These are phyloP conservation scores for Seladonia tumulorum DNA, from an alignment of 2,888 invertebrate genomes.

Conservation along the genomic window DNA sequence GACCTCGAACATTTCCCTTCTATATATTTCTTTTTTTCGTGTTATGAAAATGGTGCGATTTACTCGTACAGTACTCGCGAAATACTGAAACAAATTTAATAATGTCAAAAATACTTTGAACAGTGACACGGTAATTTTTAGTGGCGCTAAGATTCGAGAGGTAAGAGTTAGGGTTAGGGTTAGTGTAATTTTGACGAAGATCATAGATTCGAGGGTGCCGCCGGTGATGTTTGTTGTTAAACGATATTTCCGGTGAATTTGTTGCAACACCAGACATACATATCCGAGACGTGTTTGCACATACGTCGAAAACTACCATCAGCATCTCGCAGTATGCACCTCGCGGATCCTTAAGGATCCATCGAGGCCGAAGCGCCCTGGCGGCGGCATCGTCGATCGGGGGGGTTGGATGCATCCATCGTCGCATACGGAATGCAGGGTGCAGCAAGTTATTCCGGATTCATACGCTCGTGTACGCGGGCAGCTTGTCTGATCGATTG, in stretches of 20 bases:
- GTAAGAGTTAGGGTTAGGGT: too few relatives aligned
- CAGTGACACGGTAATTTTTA: too few relatives aligned
- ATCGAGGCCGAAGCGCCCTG: constrained; percentile 31
- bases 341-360: constrained; percentile 23
- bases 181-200: too few relatives aligned
- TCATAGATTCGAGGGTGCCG: too few relatives aligned
- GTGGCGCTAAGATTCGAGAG: too few relatives aligned
- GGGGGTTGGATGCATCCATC: neutral
- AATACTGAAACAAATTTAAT: too few relatives aligned
- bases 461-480: constrained; percentile 10
- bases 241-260: neutral
- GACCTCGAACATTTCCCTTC: too few relatives aligned
- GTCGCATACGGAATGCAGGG: neutral
- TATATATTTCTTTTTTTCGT: too few relatives aligned
- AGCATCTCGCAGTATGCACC: neutral
- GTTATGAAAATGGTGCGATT: too few relatives aligned
- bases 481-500: constrained; percentile 35
- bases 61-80: too few relatives aligned
- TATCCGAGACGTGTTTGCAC: neutral
- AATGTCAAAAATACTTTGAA: too few relatives aligned
- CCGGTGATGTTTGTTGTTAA: too few relatives aligned
- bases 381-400: constrained; percentile 6
- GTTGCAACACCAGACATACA: neutral
- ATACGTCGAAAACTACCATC: neutral
- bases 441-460: constrained; percentile 32